These are phyloP conservation scores for Clivina fossor DNA, from an alignment of 2,888 invertebrate species.

Conservation along the genomic window DNA sequence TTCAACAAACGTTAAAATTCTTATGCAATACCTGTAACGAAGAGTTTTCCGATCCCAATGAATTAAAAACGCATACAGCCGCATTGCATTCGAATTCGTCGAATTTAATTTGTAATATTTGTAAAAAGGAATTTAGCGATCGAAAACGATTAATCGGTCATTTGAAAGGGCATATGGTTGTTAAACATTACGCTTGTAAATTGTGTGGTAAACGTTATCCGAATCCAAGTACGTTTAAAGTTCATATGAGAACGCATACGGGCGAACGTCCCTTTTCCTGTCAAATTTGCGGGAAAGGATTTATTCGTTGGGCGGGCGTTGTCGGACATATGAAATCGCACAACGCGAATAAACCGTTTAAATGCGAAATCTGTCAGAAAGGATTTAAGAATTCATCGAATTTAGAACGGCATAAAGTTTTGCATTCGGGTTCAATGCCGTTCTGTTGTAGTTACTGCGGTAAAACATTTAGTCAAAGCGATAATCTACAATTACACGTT, in stretches of 20 bases:
- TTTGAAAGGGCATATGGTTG: constrained; percentile 49
- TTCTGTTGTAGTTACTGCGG: constrained; percentile 50
- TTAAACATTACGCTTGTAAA: constrained; percentile 50
- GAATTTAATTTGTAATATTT: constrained; percentile 48
- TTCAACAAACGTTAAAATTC: constrained; percentile 42
- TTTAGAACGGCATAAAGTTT: constrained; percentile 49
- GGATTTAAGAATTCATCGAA: constrained; percentile 50
- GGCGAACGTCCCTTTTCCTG: constrained; percentile 52
- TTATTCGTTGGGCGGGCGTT: constrained; percentile 50
- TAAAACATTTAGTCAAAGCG: constrained; percentile 50
- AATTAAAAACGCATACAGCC: constrained; percentile 45
- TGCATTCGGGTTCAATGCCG: constrained; percentile 48
- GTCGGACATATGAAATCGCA: constrained; percentile 50
- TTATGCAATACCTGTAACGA: constrained; percentile 46
- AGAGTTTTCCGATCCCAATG: constrained; percentile 44
- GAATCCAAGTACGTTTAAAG: constrained; percentile 50
- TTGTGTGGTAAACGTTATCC: constrained; percentile 52
- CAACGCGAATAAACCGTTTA: constrained; percentile 47
- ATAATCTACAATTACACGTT: constrained; percentile 49
- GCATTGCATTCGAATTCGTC: constrained; percentile 42
- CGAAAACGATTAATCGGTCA: constrained; percentile 48
- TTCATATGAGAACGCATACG: constrained; percentile 66
- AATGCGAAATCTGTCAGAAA: constrained; percentile 49
- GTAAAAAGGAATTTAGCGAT: constrained; percentile 48
- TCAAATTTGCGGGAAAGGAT: constrained; percentile 50